Evolutionary conservation across 1,140 invertebrate genomes (phyloP), one percentile per base, ranked within the genome.

Genomic region (Choristoneura fumiferana): DNA sequence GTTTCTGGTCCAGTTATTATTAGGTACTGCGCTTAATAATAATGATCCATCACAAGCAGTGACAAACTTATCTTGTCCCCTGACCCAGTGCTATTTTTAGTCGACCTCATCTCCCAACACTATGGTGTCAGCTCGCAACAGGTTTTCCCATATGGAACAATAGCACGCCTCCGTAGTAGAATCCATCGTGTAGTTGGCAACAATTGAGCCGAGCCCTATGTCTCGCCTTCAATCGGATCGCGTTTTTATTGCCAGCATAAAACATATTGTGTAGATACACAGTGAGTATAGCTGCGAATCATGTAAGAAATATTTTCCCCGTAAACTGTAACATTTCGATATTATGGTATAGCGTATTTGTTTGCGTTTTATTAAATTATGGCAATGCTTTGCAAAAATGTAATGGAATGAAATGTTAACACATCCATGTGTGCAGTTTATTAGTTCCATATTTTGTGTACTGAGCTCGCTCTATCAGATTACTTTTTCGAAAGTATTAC

Each of bases 181-280:
- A 29, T 29, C 40, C 33, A 71, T 65, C 60, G 66, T 66, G 58
- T 54, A 66, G 54, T 69, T 60, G 40, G 58, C 63, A 63, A 69
- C 67, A 67, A 69, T 72, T 58, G 70, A 65, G 35, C 59, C 52
- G 57, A 49, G 57, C 45, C 57, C 49, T 15, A 6, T 17, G 43
- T 49, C 9, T 45, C 43, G 36, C 58, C 59, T 63, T 63, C 65
- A 71, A 71, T 67, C 69, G 60, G 65, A 71, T 71, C 62, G 14
- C 15, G 40, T 54, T 54, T 58, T 56, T 63, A 67, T 67, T 71
- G 62, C 62, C 49, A 35, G 8, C 36, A 67, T 63, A 67, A 60
- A 64, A 70, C 55, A 57, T 62, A 57, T 52, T 40, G 34, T 54
- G 49, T 35, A 39, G 33, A 54, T 57, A 62, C 29, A 54, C 15